Percentiles rank a stretch among this genome's conserved stretches.
Conservation (phyloP, 1,140 invertebrate species). For the Lordiphosa stackelbergi region DNA sequence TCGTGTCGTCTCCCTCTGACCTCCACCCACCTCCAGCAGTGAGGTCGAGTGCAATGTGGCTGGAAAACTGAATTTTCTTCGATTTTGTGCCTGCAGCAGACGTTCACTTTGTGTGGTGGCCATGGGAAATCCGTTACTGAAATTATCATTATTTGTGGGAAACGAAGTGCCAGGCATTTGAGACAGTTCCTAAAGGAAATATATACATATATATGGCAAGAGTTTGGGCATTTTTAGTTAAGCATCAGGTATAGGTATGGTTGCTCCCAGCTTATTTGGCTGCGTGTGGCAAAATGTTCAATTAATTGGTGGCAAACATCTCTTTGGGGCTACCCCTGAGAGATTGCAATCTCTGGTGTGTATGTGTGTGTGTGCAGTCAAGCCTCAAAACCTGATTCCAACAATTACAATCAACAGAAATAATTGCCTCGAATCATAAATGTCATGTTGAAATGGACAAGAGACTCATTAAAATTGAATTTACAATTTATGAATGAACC, state of each 20-base stretch:
- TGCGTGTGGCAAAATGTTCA: too few species aligned
- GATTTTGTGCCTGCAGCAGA: slow-evolving; percentile 57
- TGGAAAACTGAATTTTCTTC: slow-evolving; percentile 80
- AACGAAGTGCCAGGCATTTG: slow-evolving; percentile 65
- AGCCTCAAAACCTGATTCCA: slow-evolving; percentile 30
- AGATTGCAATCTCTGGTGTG: background rate
- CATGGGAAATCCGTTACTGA: slow-evolving; percentile 60
- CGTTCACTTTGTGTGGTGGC: slow-evolving; percentile 57
- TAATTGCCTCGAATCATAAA: slow-evolving; percentile 59
- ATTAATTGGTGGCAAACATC: too few species aligned
- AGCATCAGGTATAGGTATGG: slow-evolving; percentile 15
- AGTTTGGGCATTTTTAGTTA: slow-evolving; percentile 2
- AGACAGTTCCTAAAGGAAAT: slow-evolving; percentile 40
- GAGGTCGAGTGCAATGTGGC: slow-evolving; percentile 77
- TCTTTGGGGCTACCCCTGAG: too few species aligned
- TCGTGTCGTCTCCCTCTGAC: slow-evolving; percentile 68
- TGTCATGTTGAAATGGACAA: slow-evolving; percentile 41
- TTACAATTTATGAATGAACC: slow-evolving; percentile 45
- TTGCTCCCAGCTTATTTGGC: background rate
- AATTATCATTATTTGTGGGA: slow-evolving; percentile 66
- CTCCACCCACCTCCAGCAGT: slow-evolving; percentile 54
- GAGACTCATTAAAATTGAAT: slow-evolving; percentile 23
- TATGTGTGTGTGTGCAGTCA: background rate
- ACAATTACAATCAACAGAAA: slow-evolving; percentile 41
- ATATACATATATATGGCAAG: slow-evolving; percentile 10